Conservation (phyloP, 1,140 invertebrate genomes). For the Theocolax elegans region DNA sequence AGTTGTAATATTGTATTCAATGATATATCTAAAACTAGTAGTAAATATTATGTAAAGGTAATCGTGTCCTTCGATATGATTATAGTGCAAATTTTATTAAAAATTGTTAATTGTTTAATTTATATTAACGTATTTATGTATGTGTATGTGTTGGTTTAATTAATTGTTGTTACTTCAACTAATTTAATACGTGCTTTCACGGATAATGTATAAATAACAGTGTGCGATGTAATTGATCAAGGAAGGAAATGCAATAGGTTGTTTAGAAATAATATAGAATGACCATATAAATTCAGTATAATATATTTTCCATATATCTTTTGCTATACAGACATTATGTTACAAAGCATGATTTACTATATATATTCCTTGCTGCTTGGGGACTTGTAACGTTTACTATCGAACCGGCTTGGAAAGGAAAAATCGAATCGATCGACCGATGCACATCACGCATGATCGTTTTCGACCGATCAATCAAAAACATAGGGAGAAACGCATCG, state of each 20-base stretch:
- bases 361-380: slow-evolving; percentile 39
- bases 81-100: too few relatives aligned
- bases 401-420: slow-evolving; percentile 26
- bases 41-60: too few relatives aligned
- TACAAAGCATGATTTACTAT: slow-evolving; percentile 66
- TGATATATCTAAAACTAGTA: too few relatives aligned
- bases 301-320: slow-evolving; percentile 69
- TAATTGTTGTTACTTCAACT: too few relatives aligned
- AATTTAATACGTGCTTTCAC: background rate
- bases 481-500: background rate
- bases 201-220: slow-evolving; percentile 23
- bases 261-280: too few relatives aligned
- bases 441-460: background rate
- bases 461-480: slow-evolving; percentile 25
- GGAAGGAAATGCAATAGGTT: too few relatives aligned
- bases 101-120: too few relatives aligned
- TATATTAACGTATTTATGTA: too few relatives aligned
- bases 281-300: slow-evolving; percentile 65
- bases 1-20: too few relatives aligned
- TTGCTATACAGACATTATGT: slow-evolving; percentile 69
- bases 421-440: slow-evolving; percentile 22
- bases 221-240: too few relatives aligned
- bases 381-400: slow-evolving; percentile 36
- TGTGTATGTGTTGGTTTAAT: too few relatives aligned
- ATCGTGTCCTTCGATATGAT: too few relatives aligned